Base-by-base conservation (phyloP, 2,113 vertebrate genomes). In the Chelonoidis abingdonii region DNA sequence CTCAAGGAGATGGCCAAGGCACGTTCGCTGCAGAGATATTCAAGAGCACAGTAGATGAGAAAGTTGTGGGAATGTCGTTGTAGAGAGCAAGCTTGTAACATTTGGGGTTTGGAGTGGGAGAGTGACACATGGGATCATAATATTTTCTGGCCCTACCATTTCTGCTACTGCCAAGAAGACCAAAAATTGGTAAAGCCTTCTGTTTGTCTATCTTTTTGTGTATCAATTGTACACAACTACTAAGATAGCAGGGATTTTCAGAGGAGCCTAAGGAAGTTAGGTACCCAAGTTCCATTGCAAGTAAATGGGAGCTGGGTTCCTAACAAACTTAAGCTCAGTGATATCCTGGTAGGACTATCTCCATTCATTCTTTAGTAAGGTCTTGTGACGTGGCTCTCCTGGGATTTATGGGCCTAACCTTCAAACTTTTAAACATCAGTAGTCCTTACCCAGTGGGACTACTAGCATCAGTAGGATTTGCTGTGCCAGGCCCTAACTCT, bases 201-300 rank as follows among this genome's bases (percentile, higher is more conserved):
- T 29, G 0, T 24, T 11, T 75, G 72, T 81, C 10, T 80, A 69
- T 24, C 3, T 84, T 86, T 25, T 6, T 54, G 5, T 84, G n/a
- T 4, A 1, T 2, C 7, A 83, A 31, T 35, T 52, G 13, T 25
- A 81, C 14, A 3, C 10, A 50, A 72, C 29, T 24, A 24, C 1
- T 27, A 59, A 35, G 19, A 53, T 2, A 31, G 5, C 35, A 1
- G 80, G 1, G 29, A 19, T 44, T 53, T 5, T 56, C 14, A 21
- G 80, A 25, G 3, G 0, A 5, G 0, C 0, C 1, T 16, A 25
- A 69, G 2, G 11, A 47, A 1, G 1, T 82, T 84, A 53, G 44
- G 8, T 4, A 53, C 6, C 3, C 5, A 41, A 76, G 80, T 76
- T 16, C 10, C 1, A 6, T 9, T 84, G 12, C 22, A 91, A 47